phyloP scores from a whole-genome alignment of 53 echinoderm and acorn worm genomes.

The Paracentrotus lividus region DNA sequence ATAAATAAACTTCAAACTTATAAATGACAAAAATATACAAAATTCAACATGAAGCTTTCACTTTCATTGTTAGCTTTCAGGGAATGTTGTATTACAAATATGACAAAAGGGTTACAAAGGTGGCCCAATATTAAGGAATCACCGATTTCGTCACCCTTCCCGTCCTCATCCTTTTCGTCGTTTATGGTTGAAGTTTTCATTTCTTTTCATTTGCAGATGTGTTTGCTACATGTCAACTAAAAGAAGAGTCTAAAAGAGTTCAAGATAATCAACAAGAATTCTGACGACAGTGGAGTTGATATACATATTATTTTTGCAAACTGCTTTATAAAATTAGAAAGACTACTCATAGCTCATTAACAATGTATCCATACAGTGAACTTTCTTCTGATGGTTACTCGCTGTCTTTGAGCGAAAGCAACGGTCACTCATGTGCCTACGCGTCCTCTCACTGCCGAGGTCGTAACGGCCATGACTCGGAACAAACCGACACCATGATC shows the following conservation, averaged over 20 bases:
- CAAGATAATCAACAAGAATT: background rate
- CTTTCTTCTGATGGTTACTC: conserved; percentile 29
- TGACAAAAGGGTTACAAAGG: no score
- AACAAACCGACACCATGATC: conserved; percentile 32
- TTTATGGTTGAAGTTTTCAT: background rate
- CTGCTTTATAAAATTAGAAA: background rate
- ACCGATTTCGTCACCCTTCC: no score
- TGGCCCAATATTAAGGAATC: no score
- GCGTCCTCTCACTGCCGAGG: conserved; percentile 37
- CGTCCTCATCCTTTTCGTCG: background rate
- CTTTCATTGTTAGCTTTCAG: no score
- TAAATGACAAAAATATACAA: no score
- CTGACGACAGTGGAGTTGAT: background rate
- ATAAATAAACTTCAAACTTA: no score
- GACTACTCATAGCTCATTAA: background rate
- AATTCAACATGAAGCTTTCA: no score
- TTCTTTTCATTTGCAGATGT: background rate
- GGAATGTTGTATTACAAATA: no score
- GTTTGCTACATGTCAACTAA: background rate
- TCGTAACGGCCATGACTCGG: conserved; percentile 1
- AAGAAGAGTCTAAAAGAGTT: background rate
- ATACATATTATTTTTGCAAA: background rate
- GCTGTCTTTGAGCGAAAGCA: conserved; percentile 35
- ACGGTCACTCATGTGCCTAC: conserved; percentile 50
- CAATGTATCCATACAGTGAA: conserved; percentile 63